phyloP scores from a whole-genome alignment of 2,888 invertebrate species.

The Amiota mariae region DNA sequence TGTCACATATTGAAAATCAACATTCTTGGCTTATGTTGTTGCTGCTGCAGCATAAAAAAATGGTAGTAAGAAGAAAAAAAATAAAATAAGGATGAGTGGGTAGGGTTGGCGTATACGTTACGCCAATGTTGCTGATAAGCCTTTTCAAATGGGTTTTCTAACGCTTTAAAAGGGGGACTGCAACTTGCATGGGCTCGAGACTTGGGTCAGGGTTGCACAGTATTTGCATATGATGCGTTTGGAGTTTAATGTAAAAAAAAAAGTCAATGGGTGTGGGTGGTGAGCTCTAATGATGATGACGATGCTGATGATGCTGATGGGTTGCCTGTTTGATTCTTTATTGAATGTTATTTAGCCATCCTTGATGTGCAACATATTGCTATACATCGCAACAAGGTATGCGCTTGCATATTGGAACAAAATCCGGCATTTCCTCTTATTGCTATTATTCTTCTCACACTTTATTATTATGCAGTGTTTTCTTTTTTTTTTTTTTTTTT shows the following conservation, averaged over 20 bases:
- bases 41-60: background rate
- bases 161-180: background rate
- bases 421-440: background rate
- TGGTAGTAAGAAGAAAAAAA: too few relatives aligned
- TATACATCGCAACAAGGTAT: background rate
- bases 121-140: slow-evolving; percentile 18
- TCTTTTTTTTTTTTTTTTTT: slow-evolving; percentile 10
- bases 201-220: slow-evolving; percentile 20
- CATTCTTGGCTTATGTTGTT: slow-evolving; percentile 21
- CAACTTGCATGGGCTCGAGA: background rate
- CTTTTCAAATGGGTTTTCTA: slow-evolving; percentile 12
- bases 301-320: background rate
- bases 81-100: too few relatives aligned
- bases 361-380: too few relatives aligned
- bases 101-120: background rate
- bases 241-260: background rate
- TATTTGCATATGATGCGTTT: slow-evolving; percentile 6
- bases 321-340: slow-evolving; percentile 5
- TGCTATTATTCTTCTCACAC: background rate
- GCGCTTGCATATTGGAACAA: background rate
- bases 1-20: slow-evolving; percentile 61
- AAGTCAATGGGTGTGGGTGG: too few relatives aligned
- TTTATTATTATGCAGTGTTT: slow-evolving; percentile 4
- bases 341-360: slow-evolving; percentile 19
- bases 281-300: too few relatives aligned